Evolutionary conservation across 2,888 invertebrate genomes (phyloP), one percentile per base, ranked within the genome.

Genomic region (Andrena bicolor): DNA sequence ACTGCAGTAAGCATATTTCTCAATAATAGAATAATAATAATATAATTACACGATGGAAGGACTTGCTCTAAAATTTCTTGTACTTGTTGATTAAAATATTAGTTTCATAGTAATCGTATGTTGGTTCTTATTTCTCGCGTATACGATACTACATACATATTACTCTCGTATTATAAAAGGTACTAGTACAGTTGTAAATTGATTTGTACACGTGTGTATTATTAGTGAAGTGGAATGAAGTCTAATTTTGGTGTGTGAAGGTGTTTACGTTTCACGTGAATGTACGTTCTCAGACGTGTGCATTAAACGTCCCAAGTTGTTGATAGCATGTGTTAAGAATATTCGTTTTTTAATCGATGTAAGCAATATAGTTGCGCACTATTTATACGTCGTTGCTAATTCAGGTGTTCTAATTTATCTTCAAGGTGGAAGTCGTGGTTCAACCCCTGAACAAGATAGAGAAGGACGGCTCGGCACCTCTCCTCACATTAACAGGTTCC

Each of bases 401-500:
- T 49, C 23, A 13, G 23, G 61, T 7, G 23, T 32, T 72, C 6
- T 26, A 20, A 84, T 81, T 81, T 80, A 72, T 72, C 78, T 94
- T 94, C 1, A 94, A 96, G 97, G 96, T 90, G 96, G 96, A 83
- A 97, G 97, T 92, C 96, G 96, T 80, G 96, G 96, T 90, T 97
- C 97, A 65, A 97, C 97, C 81, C 97, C 97, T 23, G 97, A 97
- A 91, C 96, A 96, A 84, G 97, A 97, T 89, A 95, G 96, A 77
- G 95, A 96, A 87, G 96, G 96, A 90, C 95, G 96, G 84, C 92
- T 94, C 79, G 97, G 97, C 72, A 97, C 97, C 80, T 98, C 98
- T 83, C 98, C 98, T 53, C 97, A 97, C 93, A 97, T 97, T 92
- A 97, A 97, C 94, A 96, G 96, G 92, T 97, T 97, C 94, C 95